Evolutionary conservation across 2,888 invertebrate species (phyloP), one percentile per base, ranked within the genome.

Genomic region (Hirtodrosophila alboralis): DNA sequence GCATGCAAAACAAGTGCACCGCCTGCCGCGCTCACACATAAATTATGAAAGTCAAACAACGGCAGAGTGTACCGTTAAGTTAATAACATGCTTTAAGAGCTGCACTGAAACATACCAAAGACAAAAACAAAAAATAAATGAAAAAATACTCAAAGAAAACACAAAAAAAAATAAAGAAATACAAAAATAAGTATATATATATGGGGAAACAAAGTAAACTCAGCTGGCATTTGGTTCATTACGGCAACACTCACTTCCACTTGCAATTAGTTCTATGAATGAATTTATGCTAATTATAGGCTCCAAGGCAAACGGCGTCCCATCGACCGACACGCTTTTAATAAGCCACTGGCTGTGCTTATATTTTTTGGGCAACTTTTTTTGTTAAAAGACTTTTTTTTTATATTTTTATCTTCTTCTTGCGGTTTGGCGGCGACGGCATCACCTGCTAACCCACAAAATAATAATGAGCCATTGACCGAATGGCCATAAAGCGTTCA

Each of bases 401-500:
- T n/a, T n/a, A n/a, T n/a, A n/a, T n/a, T n/a, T n/a, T n/a, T n/a
- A n/a, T n/a, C n/a, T n/a, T n/a, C n/a, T n/a, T n/a, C n/a, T n/a
- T n/a, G n/a, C n/a, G n/a, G 69, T 54, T 67, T 26, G 36, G 47
- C 51, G 61, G 69, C 43, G 56, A 44, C 57, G 51, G 61, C 73
- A 71, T 86, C 86, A 85, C 86, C 85, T 85, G 84, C 84, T 85
- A 81, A 85, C 86, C 85, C 86, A 85, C 63, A 85, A 86, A 85
- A 69, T n/a, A n/a, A 79, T 85, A 86, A 86, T 85, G 84, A 86
- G 75, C 78, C 84, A 76, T 80, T 81, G 74, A 73, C 84, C 75
- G 58, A 61, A 31, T 37, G 16, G 27, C 16, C 31, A 41, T 13
- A 72, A 66, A 70, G 67, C 69, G 60, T 57, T 44, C 65, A 70